Percentiles rank a stretch among this genome's conserved stretches.
Conservation (phyloP, 2,888 invertebrate species). For the Apantesis nais region DNA sequence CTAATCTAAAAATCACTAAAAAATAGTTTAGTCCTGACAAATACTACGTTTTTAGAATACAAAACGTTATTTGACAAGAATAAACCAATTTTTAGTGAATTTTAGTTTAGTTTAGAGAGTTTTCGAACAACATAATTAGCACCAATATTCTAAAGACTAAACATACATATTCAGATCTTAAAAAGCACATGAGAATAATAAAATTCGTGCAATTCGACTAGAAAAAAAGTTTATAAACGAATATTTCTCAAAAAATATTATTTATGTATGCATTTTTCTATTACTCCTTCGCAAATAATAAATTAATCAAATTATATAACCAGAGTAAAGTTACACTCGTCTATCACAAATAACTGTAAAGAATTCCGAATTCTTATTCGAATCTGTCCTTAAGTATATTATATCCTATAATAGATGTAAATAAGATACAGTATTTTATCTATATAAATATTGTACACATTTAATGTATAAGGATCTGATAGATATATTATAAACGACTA, state of each 20-base stretch:
- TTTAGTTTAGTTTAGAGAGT: too few species aligned
- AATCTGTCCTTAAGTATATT: neutral
- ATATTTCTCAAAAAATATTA: neutral
- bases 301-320: neutral
- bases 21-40: too few species aligned
- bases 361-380: neutral
- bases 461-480: constrained; percentile 7
- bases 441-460: constrained; percentile 11
- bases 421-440: constrained; percentile 38
- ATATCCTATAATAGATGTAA: constrained; percentile 19
- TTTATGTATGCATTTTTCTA: neutral
- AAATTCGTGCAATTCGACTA: neutral
- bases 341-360: neutral
- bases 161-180: neutral
- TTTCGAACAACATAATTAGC: too few species aligned
- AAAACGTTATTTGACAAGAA: too few species aligned
- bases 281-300: neutral
- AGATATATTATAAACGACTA: constrained; percentile 21
- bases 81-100: too few species aligned
- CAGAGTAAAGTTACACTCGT: neutral
- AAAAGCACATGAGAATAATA: neutral
- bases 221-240: neutral
- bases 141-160: neutral
- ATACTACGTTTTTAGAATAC: too few species aligned
- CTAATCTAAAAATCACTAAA: neutral